Base-by-base conservation (phyloP, 2,113 vertebrate genomes). In the Origma solitaria region DNA sequence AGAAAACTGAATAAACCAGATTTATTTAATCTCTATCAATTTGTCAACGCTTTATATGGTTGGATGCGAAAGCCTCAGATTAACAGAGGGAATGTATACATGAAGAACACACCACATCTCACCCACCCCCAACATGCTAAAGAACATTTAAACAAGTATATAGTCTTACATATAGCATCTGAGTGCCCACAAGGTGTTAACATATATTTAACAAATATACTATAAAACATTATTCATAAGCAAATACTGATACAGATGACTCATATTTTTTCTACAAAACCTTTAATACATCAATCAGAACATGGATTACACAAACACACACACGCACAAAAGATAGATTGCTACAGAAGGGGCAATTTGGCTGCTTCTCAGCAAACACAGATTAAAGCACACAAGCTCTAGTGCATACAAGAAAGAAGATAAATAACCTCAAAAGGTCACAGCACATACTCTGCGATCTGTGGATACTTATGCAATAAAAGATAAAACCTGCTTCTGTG, bases 301-400 rank as follows among this genome's bases (percentile, higher is more conserved):
- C 94, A 79, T 21, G 56, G 94, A 95, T 97, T 96, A 94, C 38
- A 97, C 77, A 81, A 70, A 82, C 93, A 89, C 35, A 95, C 28
- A 42, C 51, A 62, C 50, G 45, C 61, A 88, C 15, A 57, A 71
- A 78, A 82, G 38, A 91, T 38, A 95, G 45, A 60, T 57, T 93
- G 81, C 77, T 69, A 93, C 79, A 62, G 65, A 76, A 93, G 54
- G 93, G 88, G 90, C 83, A 95, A 92, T 96, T 96, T 97, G 94
- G 92, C 95, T 96, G 68, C 66, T 84, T 96, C 71, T 90, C 89
- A 97, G 80, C 81, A 96, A 97, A 87, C 53, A 84, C 72, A 96
- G 92, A 96, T 97, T 94, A 96, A 82, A 95, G 93, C 45, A 58
- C 86, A 80, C 76, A 97, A 97, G 58, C 95, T 92, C 73, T 57